These are phyloP conservation scores for Pyrgilauda ruficollis DNA, from an alignment of 2,113 vertebrate species.

Conservation along the genomic window DNA sequence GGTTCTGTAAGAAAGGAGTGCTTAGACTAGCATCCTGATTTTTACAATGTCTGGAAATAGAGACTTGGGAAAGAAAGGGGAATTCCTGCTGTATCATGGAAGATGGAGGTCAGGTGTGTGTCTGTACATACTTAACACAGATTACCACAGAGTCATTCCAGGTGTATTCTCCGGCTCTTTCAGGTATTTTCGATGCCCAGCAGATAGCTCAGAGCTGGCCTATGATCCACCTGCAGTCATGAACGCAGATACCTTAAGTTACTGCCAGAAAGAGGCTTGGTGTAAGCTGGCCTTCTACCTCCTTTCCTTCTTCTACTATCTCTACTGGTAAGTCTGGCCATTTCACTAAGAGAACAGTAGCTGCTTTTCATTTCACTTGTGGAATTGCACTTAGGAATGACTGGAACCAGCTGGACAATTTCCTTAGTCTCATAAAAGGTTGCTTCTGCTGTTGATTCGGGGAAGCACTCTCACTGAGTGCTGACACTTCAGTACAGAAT, in stretches of 20 bases:
- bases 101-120: background rate
- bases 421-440: background rate
- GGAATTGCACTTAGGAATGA: background rate
- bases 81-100: background rate
- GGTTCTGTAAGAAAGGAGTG: background rate
- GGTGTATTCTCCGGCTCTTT: constrained; percentile 55
- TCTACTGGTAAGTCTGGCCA: constrained; percentile 88
- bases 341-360: background rate
- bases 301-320: constrained; percentile 98
- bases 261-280: constrained; percentile 98
- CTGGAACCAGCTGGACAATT: background rate
- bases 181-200: constrained; percentile 97
- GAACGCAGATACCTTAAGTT: constrained; percentile 93
- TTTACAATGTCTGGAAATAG: background rate
- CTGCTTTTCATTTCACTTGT: background rate
- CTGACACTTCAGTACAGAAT: background rate
- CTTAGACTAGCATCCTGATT: background rate
- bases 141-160: background rate
- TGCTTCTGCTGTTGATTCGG: background rate
- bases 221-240: constrained; percentile 95
- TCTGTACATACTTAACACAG: background rate
- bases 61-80: background rate
- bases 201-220: constrained; percentile 91
- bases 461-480: background rate
- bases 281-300: constrained; percentile 98